Evolutionary conservation across 2,888 invertebrate genomes (phyloP), one percentile per base, ranked within the genome.

Genomic region (Herminia tarsipennalis): DNA sequence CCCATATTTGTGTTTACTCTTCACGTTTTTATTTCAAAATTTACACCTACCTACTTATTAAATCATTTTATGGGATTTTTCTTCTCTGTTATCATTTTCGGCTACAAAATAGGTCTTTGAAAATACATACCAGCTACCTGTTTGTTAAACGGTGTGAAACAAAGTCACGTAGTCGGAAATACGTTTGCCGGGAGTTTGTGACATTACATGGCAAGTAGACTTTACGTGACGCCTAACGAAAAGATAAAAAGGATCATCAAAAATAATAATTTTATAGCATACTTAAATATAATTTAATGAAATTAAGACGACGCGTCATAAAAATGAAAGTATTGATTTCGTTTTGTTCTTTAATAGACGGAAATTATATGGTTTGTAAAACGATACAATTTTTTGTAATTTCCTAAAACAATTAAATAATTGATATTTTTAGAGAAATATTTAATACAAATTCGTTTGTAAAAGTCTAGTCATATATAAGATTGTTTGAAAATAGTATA

Each of bases 191-290:
- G 43, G 36, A 35, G 55, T 41, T 20, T 9, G 41, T 30, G 22
- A 39, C 25, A 14, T 20, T 16, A 13, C 17, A 8, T 51, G 36
- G 51, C 57, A 47, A 65, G 61, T 54, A 14, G 44, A 35, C 34
- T 12, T 43, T 57, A 65, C 61, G 63, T 65, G 63, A 61, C 57
- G 37, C 12, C 58, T 36, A 52, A 48, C n/a, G 40, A 46, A 65
- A 52, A 39, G 35, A 46, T n/a, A n/a, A 45, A 28, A 24, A 47
- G 35, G 21, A 49, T 43, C 32, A 18, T 40, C 35, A 12, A 42
- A 45, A 36, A 44, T 40, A 27, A 35, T 42, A 38, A 56, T 64
- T 52, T 38, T 35, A 25, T 36, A 24, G 44, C 20, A 32, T 30
- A 27, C 16, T 28, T n/a, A 5, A 43, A n/a, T 33, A 20, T 34